Conservation (phyloP, 2,888 invertebrate species). For the Neria commutata region DNA sequence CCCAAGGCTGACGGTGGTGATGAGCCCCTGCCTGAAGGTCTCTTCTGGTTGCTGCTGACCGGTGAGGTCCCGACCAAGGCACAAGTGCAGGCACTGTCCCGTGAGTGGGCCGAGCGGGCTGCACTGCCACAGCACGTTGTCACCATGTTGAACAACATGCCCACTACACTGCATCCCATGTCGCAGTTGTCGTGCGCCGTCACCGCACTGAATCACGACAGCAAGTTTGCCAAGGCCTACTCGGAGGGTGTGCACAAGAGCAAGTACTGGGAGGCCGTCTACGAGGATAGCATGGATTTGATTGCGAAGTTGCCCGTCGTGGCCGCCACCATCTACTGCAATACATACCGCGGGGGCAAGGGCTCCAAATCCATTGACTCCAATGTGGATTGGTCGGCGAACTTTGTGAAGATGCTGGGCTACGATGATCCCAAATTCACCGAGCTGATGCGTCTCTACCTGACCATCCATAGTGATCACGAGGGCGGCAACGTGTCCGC, state of each 20-base stretch:
- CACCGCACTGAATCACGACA: conserved; percentile 82
- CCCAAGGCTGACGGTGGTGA: conserved; percentile 80
- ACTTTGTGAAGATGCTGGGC: conserved; percentile 82
- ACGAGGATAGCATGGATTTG: conserved; percentile 86
- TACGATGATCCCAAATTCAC: conserved; percentile 75
- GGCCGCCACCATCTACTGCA: conserved; percentile 85
- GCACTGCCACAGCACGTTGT: conserved; percentile 80
- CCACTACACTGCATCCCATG: conserved; percentile 83
- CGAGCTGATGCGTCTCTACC: conserved; percentile 83
- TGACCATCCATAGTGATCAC: conserved; percentile 85
- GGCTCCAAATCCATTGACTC: conserved; percentile 79
- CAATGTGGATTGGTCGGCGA: conserved; percentile 82
- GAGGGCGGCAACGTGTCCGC: conserved; percentile 92
- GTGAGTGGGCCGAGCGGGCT: conserved; percentile 78
- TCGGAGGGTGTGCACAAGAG: conserved; percentile 67
- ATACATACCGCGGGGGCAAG: conserved; percentile 71
- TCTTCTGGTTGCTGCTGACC: conserved; percentile 92
- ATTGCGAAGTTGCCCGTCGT: conserved; percentile 87
- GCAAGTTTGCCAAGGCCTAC: conserved; percentile 83
- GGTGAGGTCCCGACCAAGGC: conserved; percentile 84
- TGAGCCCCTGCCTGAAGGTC: conserved; percentile 90
- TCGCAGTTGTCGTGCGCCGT: conserved; percentile 82
- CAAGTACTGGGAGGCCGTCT: conserved; percentile 79
- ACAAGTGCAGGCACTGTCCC: conserved; percentile 74
- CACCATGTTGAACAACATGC: conserved; percentile 82